These are phyloP conservation scores for Globodera ellingtonae DNA, from an alignment of 1,140 invertebrate species.

Conservation along the genomic window DNA sequence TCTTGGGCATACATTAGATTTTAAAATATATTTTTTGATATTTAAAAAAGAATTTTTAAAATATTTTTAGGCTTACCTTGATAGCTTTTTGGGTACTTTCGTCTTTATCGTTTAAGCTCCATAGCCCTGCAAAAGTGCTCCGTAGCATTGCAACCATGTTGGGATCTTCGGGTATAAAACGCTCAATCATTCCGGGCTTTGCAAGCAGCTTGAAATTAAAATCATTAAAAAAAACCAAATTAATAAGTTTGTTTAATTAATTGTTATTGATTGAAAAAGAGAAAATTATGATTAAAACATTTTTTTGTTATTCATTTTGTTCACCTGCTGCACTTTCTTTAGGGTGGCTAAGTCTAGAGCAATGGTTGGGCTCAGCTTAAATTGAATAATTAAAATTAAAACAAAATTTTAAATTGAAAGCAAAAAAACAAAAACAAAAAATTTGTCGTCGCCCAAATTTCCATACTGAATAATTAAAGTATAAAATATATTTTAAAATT, in stretches of 20 bases:
- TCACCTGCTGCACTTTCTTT: not conserved
- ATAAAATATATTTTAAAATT: no score
- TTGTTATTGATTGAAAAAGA: no score
- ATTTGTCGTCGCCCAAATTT: no score
- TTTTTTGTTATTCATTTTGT: not conserved
- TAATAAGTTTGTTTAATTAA: no score
- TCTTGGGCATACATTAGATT: no score
- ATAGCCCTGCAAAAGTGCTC: not conserved
- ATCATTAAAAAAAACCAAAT: no score
- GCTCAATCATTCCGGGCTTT: not conserved
- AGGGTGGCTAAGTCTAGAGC: not conserved
- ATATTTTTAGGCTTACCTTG: not conserved
- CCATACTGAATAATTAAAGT: no score
- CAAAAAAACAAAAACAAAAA: no score
- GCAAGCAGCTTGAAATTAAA: not conserved
- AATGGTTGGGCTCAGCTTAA: not conserved
- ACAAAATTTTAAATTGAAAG: no score
- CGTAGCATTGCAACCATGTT: constrained; percentile 61
- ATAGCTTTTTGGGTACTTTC: not conserved
- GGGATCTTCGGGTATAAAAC: not conserved
- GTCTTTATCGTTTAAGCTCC: not conserved
- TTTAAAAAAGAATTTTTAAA: not conserved
- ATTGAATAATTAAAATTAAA: no score
- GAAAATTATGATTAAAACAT: not conserved
- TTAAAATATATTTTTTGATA: no score